A percentile compares a stretch with the other conserved stretches of the same genome.
These are phyloP conservation scores for Cyrtonyx montezumae DNA, from an alignment of 2,113 vertebrate species.

Conservation along the genomic window DNA sequence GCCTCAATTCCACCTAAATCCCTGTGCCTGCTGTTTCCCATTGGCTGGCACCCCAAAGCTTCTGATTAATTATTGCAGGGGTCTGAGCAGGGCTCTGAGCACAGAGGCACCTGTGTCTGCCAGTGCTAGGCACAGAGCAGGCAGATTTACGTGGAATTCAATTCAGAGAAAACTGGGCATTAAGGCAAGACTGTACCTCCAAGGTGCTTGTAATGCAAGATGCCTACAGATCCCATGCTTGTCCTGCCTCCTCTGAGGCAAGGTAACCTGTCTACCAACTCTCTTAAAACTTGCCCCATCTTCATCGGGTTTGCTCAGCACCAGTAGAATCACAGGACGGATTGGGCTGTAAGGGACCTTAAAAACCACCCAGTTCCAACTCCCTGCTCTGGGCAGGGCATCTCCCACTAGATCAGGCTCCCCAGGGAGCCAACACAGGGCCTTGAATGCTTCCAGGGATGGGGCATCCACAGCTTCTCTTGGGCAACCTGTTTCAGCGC, in stretches of 20 bases:
- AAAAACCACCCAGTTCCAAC: not conserved
- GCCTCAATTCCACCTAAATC: constrained; percentile 31
- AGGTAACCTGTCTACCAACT: not conserved
- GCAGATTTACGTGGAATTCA: not conserved
- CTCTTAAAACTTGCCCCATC: not conserved
- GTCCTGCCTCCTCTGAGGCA: not conserved
- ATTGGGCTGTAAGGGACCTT: not conserved
- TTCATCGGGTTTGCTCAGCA: not conserved
- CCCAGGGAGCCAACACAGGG: not conserved
- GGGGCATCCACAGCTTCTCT: not conserved
- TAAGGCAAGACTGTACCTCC: not conserved
- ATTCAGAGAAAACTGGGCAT: not conserved
- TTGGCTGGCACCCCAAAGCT: not conserved
- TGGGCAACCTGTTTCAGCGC: not conserved
- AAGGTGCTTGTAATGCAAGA: not conserved
- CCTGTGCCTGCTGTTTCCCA: not conserved
- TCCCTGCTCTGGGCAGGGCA: not conserved
- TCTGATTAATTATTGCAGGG: constrained; percentile 20
- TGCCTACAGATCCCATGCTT: not conserved
- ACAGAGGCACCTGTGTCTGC: not conserved
- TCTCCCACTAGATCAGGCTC: not conserved
- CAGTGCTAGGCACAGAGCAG: not conserved
- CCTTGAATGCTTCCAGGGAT: not conserved
- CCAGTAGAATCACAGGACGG: not conserved
- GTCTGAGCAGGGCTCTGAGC: not conserved